phyloP scores from a whole-genome alignment of 2,888 invertebrate species.

The Lasioglossum leucozonium region DNA sequence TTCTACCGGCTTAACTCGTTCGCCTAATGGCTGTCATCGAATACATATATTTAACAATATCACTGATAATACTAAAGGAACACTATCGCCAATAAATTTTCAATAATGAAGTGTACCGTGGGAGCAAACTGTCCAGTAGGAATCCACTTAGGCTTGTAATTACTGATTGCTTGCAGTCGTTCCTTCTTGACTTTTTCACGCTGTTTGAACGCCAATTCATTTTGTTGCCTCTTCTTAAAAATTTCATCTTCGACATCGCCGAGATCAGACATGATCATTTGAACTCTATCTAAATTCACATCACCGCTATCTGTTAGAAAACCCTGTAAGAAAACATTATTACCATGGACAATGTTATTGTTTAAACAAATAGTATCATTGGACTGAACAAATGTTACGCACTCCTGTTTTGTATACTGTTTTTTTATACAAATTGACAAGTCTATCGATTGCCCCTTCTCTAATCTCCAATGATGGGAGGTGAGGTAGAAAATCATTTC shows the following conservation, averaged over 20 bases:
- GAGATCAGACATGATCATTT: conserved; percentile 96
- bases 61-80: background rate
- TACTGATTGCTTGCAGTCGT: conserved; percentile 85
- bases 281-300: conserved; percentile 96
- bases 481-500: conserved; percentile 99
- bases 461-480: conserved; percentile 98
- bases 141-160: conserved; percentile 89
- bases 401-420: conserved; percentile 96
- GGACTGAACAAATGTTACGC: conserved; percentile 74
- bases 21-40: conserved; percentile 87
- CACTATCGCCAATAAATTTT: background rate
- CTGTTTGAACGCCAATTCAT: conserved; percentile 92
- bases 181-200: conserved; percentile 90
- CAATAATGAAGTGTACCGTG: conserved; percentile 84
- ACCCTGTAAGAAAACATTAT: conserved; percentile 87
- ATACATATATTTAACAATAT: background rate
- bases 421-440: conserved; percentile 97
- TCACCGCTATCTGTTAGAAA: conserved; percentile 98
- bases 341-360: background rate
- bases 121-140: conserved; percentile 93
- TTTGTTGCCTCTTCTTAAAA: conserved; percentile 95
- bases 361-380: background rate
- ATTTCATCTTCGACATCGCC: conserved; percentile 98
- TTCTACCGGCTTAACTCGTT: conserved; percentile 85
- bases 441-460: conserved; percentile 97